Evolutionary conservation across 2,888 invertebrate genomes (phyloP).

Genomic region (Ormyrus thymus): DNA sequence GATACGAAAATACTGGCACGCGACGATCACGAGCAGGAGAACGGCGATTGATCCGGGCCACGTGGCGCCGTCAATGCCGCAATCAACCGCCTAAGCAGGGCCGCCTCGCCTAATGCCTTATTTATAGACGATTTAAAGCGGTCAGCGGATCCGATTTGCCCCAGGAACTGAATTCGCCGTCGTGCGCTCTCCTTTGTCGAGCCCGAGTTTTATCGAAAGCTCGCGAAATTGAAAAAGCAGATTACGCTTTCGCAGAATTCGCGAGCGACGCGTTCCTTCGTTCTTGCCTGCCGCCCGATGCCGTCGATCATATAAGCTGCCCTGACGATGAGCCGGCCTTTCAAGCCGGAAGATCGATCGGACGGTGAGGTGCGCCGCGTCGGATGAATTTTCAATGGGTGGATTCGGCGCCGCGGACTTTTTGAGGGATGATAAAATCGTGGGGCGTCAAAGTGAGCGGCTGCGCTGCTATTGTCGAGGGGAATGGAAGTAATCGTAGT

Average conservation of each 20-base stretch:
- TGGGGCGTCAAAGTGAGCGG: neutral
- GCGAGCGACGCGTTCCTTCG: neutral
- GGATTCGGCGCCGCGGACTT: neutral
- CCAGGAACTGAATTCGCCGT: too few relatives aligned
- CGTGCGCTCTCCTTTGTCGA: too few relatives aligned
- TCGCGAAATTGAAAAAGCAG: slow-evolving; percentile 55
- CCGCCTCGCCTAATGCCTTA: slow-evolving; percentile 67
- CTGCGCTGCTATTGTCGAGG: too few relatives aligned
- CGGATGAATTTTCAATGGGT: slow-evolving; percentile 50
- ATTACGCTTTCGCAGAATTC: slow-evolving; percentile 42
- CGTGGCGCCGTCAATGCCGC: slow-evolving; percentile 73
- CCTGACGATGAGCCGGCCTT: slow-evolving; percentile 25
- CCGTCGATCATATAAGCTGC: slow-evolving; percentile 8
- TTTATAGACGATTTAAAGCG: slow-evolving; percentile 73
- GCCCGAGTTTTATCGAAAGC: slow-evolving; percentile 6
- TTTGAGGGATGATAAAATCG: slow-evolving; percentile 53
- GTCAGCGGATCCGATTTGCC: slow-evolving; percentile 60
- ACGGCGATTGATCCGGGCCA: slow-evolving; percentile 72
- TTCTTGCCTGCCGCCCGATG: neutral
- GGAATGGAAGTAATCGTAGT: too few relatives aligned
- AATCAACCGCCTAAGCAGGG: slow-evolving; percentile 64
- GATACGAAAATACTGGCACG: slow-evolving; percentile 74
- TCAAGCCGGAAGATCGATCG: slow-evolving; percentile 49
- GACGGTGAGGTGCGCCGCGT: slow-evolving; percentile 1
- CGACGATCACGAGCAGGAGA: slow-evolving; percentile 58